Conservation (phyloP, 2,797 vertebrate species). For the Cossypha polioptera region DNA sequence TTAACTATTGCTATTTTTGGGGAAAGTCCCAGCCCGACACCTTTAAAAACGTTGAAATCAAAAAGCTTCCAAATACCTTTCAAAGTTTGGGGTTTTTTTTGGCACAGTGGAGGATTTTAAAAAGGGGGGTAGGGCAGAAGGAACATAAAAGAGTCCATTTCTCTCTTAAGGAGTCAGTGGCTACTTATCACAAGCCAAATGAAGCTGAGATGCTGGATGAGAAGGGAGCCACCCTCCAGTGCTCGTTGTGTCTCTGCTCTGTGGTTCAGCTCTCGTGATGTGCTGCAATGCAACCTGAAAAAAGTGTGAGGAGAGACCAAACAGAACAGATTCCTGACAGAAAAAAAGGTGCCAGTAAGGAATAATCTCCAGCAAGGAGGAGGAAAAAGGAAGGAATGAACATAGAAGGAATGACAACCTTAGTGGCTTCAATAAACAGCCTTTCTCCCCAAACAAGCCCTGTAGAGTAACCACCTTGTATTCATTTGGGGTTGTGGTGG, state of each 20-base stretch:
- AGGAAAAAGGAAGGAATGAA: background rate
- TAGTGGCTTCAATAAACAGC: background rate
- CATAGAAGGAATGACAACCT: background rate
- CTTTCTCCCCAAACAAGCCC: background rate
- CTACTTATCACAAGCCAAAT: background rate
- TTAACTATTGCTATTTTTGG: constrained; percentile 67
- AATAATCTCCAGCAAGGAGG: background rate
- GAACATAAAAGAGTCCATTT: background rate
- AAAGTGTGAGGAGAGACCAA: background rate
- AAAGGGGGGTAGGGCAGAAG: background rate
- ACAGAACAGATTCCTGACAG: background rate
- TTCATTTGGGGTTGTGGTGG: background rate
- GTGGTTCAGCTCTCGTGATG: background rate
- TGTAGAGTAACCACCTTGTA: background rate
- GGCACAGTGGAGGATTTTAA: background rate
- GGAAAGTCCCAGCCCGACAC: constrained; percentile 61
- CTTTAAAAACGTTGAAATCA: constrained; percentile 55
- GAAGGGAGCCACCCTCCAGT: background rate
- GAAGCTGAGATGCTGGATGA: background rate
- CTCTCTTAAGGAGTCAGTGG: background rate
- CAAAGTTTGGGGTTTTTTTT: constrained; percentile 20
- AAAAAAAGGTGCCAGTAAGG: background rate
- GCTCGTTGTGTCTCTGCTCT: background rate
- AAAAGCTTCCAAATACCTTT: constrained; percentile 59
- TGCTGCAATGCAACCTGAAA: background rate